Conservation (phyloP, 2,888 invertebrate species). For the Poecilus cupreus region DNA sequence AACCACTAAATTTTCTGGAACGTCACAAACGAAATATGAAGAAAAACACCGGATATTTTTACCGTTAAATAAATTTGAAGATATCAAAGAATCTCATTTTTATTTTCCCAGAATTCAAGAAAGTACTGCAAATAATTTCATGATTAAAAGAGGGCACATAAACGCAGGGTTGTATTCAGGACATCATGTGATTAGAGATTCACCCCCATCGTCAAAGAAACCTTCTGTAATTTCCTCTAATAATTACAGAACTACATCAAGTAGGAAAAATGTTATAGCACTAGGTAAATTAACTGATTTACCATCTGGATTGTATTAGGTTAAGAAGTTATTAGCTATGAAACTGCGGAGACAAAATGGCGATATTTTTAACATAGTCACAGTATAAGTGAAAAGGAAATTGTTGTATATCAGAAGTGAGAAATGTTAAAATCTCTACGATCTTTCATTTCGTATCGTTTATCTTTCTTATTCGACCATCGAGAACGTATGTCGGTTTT, state of each 20-base stretch:
- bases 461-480: too few relatives aligned
- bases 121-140: constrained; percentile 73
- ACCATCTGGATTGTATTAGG: constrained; percentile 82
- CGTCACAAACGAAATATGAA: constrained; percentile 61
- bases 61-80: constrained; percentile 66
- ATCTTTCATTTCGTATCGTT: too few relatives aligned
- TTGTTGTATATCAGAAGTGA: too few relatives aligned
- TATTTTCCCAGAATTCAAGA: constrained; percentile 71
- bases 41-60: constrained; percentile 71
- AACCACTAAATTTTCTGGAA: constrained; percentile 25
- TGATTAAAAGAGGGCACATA: constrained; percentile 78
- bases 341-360: too few relatives aligned
- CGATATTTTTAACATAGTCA: too few relatives aligned
- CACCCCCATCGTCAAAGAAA: constrained; percentile 67
- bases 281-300: constrained; percentile 82
- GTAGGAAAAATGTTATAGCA: constrained; percentile 62
- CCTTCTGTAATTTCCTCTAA: constrained; percentile 70
- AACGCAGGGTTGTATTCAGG: constrained; percentile 82
- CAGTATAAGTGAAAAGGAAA: too few relatives aligned
- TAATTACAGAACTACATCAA: constrained; percentile 27
- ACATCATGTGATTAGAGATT: constrained; percentile 71
- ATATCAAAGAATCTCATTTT: constrained; percentile 71
- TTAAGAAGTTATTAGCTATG: neutral
- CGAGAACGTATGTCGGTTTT: too few relatives aligned
- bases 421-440: too few relatives aligned